Evolutionary conservation across 2,888 invertebrate genomes (phyloP), one percentile per base, ranked within the genome.

Genomic region (Glyphotaelius pellucidus): DNA sequence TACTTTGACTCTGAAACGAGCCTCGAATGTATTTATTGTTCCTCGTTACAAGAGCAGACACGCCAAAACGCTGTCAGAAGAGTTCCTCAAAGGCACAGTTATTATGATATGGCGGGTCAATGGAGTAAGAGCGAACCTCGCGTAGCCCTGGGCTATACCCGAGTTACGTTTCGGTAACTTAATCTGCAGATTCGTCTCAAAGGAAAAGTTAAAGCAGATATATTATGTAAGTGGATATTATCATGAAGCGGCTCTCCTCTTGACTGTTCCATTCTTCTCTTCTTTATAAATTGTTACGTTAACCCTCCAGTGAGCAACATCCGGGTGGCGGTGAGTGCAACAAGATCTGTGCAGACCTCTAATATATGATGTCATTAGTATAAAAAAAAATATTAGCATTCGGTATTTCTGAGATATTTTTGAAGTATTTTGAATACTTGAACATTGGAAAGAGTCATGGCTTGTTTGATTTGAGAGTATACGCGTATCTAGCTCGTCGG

Each of bases 181-280:
- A 19, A 83, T 83, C 81, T 81, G 32, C 83, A 83, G 42, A 86
- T 86, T 42, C 47, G 42, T 15, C 42, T 86, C 86, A 86, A 86
- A 86, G 86, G 47, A 86, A 86, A 86, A 86, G 86, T 19, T 25
- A 25, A 67, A 67, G 67, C 67, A 67, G 67, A 67, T 30, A 35
- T 15, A 84, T 4, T 81, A 35, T 14, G 83, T 35, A 67, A 67
- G 25, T n/a, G 32, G 81, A 81, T 25, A 83, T 32, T 35, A 25
- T 32, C 25, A 38, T 15, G 83, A n/a, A 83, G 35, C 15, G 35
- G 83, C 25, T 83, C 83, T 83, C 35, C 19, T 14, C 83, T 32
- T 83, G 15, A 83, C 35, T 83, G 35, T 7, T 4, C 19, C 83
- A 86, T 86, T 86, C 2, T 86, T 86, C 25, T 67, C 25, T 9